phyloP scores from a whole-genome alignment of 2,797 vertebrate species.

The Poliocrania exsul region DNA sequence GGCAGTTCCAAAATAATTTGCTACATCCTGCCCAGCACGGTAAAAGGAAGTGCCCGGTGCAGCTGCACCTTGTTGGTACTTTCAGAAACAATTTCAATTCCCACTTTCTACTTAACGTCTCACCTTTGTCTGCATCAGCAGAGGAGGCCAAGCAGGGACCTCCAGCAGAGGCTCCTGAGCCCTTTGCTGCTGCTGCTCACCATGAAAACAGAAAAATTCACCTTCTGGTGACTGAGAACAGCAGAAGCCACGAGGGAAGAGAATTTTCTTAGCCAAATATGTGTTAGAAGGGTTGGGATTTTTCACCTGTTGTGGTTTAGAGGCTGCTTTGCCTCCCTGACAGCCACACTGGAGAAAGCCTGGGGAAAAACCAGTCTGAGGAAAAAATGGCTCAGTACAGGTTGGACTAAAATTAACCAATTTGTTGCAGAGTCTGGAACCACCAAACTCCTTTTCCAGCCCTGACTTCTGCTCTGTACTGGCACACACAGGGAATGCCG shows the following conservation, averaged over 20 bases:
- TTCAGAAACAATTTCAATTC: conserved; percentile 78
- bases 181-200: conserved; percentile 21
- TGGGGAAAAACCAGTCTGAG: neutral
- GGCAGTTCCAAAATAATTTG: conserved; percentile 62
- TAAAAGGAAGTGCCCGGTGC: conserved; percentile 67
- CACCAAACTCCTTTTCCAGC: neutral
- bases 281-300: neutral
- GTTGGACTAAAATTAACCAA: neutral
- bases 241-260: conserved; percentile 20
- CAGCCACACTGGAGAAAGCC: neutral
- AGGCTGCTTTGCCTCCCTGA: neutral
- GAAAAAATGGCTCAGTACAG: neutral
- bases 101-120: conserved; percentile 76
- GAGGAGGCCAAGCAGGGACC: conserved; percentile 21
- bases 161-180: neutral
- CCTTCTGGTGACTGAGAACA: conserved; percentile 27
- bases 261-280: neutral
- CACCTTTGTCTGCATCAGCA: conserved; percentile 68
- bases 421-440: neutral
- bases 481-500: neutral
- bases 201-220: conserved; percentile 47
- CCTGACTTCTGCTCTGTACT: neutral
- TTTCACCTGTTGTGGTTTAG: neutral
- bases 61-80: conserved; percentile 69
- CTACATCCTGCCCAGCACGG: conserved; percentile 32